These are phyloP conservation scores for Apodemia mormo DNA, from an alignment of 2,888 invertebrate species.

Conservation along the genomic window DNA sequence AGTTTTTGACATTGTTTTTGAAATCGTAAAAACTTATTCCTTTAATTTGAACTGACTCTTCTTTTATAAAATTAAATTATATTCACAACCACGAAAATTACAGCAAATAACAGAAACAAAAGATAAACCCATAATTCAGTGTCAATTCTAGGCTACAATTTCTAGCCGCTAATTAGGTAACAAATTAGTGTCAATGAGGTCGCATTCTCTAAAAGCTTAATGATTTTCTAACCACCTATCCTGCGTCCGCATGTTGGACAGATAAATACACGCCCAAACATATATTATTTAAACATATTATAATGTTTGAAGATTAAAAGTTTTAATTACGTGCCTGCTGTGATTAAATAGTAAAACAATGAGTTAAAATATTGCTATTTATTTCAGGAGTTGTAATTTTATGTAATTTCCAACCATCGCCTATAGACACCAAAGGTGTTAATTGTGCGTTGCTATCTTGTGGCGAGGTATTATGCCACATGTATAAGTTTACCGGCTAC, in stretches of 20 bases:
- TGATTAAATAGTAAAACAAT: slow-evolving; percentile 4
- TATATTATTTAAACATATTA: neutral
- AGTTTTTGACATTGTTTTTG: too few relatives aligned
- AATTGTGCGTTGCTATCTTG: too few relatives aligned
- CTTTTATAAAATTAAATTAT: too few relatives aligned
- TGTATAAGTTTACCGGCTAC: too few relatives aligned
- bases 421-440: too few relatives aligned
- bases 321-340: slow-evolving; percentile 9
- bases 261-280: neutral
- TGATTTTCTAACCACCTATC: slow-evolving; percentile 9
- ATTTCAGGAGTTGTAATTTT: neutral
- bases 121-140: too few relatives aligned
- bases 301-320: neutral
- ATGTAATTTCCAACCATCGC: too few relatives aligned
- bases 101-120: too few relatives aligned
- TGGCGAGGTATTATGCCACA: too few relatives aligned
- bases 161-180: neutral
- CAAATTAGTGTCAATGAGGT: neutral
- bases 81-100: too few relatives aligned
- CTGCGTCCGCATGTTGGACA: neutral
- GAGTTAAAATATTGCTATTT: neutral
- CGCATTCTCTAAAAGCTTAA: neutral
- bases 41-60: too few relatives aligned
- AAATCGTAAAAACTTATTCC: too few relatives aligned
- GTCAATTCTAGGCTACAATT: neutral